Conservation (phyloP, 2,888 invertebrate genomes). For the Chironomus riparius region DNA sequence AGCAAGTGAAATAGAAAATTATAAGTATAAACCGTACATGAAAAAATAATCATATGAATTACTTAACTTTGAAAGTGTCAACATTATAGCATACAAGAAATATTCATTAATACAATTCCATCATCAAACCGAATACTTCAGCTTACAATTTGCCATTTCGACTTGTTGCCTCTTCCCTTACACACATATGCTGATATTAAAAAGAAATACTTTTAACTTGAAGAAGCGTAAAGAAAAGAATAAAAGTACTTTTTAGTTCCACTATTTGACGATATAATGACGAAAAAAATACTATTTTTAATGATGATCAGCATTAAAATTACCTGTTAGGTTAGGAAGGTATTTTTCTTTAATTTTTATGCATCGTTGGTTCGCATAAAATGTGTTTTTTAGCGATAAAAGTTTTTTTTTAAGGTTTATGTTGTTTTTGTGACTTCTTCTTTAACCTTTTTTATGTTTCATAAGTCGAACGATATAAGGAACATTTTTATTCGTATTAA, state of each 20-base stretch:
- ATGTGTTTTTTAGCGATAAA: slow-evolving; percentile 9
- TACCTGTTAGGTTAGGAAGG: slow-evolving; percentile 24
- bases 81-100: neutral
- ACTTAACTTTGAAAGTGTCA: slow-evolving; percentile 25
- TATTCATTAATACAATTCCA: no score
- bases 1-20: no score
- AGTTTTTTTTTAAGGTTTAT: neutral
- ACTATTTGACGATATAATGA: slow-evolving; percentile 26
- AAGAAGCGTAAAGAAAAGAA: slow-evolving; percentile 14
- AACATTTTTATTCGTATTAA: neutral
- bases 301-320: slow-evolving; percentile 27
- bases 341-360: slow-evolving; percentile 27
- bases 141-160: no score
- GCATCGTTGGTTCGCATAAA: slow-evolving; percentile 18
- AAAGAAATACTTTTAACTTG: neutral
- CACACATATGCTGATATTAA: neutral
- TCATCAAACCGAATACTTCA: no score
- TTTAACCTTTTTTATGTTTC: neutral
- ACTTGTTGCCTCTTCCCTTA: neutral
- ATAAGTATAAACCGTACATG: no score
- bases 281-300: slow-evolving; percentile 22
- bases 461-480: slow-evolving; percentile 3
- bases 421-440: neutral
- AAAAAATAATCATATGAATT: slow-evolving; percentile 22
- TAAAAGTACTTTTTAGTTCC: slow-evolving; percentile 25